Evolutionary conservation across 92 coral and sea anemone species (phyloP), one percentile per base, ranked within the genome.

Genomic region (Muricea muricata): DNA sequence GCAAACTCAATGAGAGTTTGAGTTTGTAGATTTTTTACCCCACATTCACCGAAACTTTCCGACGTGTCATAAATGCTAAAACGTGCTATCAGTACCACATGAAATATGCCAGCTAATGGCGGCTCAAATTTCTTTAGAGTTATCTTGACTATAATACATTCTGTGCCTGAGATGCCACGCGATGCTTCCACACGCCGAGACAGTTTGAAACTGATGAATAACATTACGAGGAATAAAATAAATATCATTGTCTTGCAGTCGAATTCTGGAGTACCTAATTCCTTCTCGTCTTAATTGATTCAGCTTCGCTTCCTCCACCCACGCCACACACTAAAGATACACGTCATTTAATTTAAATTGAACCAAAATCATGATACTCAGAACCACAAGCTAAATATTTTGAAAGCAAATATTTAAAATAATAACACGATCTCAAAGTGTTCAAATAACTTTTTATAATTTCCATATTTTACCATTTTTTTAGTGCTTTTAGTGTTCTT

Each of bases 151-250:
- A 63, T 97, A 92, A 58, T 97, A 97, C 65, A 91, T 68, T 93
- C 87, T 92, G 97, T 97, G 97, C 83, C 99, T 83, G 80, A 97
- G 94, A 79, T 97, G 99, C 99, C 99, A 97, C 0, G 99, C 99
- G 77, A 97, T 84, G 57, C 99, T 97, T 6, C 97, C 91, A 37
- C 98, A 93, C 17, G 99, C 99, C 5, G 97, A 93, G 13, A 84
- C 90, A 32, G 99, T 97, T 89, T 93, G 91, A 85, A 97, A 97
- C 87, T 97, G 99, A 56, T 97, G 99, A 42, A 97, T 86, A 41
- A 97, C 66, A 88, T 97, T 97, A 20, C 99, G 98, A 5, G 99
- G 99, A 40, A 97, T 93, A 79, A 97, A 97, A 88, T 97, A 97
- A 79, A 97, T 92, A 80, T 97, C 99, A 63, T 97, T 97, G 88